A percentile compares a stretch with the other conserved stretches of the same genome.
These are phyloP conservation scores for Tragelaphus imberbis DNA, from an alignment of 2,113 vertebrate species.

Conservation along the genomic window DNA sequence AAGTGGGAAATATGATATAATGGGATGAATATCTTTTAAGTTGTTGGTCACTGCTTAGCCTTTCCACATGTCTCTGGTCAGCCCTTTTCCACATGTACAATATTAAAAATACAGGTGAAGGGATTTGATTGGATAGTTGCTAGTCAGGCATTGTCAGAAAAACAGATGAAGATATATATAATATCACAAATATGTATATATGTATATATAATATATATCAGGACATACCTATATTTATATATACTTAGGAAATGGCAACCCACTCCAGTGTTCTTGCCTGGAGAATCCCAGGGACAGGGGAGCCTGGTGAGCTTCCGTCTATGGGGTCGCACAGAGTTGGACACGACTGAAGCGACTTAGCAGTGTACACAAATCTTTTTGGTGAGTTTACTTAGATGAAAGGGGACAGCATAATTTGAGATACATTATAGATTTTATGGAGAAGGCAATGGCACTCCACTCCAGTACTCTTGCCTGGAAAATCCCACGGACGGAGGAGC, in stretches of 20 bases:
- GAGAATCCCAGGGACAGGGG: too few relatives aligned
- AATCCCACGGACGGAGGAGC: too few relatives aligned
- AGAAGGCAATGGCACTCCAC: too few relatives aligned
- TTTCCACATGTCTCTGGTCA: not conserved
- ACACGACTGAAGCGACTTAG: too few relatives aligned
- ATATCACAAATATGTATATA: not conserved
- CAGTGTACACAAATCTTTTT: too few relatives aligned
- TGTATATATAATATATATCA: not conserved
- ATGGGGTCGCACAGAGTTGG: too few relatives aligned
- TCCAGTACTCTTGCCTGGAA: too few relatives aligned
- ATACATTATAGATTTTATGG: too few relatives aligned
- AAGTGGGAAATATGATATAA: not conserved
- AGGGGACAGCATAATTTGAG: too few relatives aligned
- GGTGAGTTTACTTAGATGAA: too few relatives aligned
- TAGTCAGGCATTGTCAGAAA: not conserved
- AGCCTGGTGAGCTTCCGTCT: too few relatives aligned
- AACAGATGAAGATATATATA: not conserved
- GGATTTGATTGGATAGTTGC: not conserved
- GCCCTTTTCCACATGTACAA: not conserved
- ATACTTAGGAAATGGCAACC: not conserved
- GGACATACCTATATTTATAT: not conserved
- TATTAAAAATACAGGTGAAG: not conserved
- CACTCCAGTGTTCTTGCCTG: too few relatives aligned
- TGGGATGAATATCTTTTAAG: not conserved
- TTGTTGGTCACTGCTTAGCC: not conserved